Conservation (phyloP, 1,140 invertebrate genomes). For the Brachionus manjavacas region DNA sequence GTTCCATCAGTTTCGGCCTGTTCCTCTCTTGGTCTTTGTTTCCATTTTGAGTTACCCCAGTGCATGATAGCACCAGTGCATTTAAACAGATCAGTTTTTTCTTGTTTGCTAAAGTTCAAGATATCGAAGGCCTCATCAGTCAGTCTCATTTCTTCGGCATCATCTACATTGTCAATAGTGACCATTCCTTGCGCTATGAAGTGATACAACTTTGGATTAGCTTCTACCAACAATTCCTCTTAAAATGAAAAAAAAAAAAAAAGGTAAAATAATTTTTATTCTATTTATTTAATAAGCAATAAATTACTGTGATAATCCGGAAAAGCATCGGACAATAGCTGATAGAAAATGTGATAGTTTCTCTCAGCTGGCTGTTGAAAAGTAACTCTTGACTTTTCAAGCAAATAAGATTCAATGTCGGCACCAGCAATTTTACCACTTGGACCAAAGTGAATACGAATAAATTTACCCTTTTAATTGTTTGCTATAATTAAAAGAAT, state of each 20-base stretch:
- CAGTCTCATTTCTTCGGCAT: conserved; percentile 82
- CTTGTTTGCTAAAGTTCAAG: conserved; percentile 88
- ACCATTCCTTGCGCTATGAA: conserved; percentile 95
- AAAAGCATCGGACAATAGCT: conserved; percentile 86
- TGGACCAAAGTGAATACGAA: conserved; percentile 98
- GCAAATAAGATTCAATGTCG: conserved; percentile 99
- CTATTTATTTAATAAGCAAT: conserved; percentile 64
- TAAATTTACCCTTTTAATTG: conserved; percentile 82
- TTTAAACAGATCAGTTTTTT: conserved; percentile 92
- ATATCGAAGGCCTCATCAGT: conserved; percentile 97
- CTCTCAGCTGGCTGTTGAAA: conserved; percentile 92
- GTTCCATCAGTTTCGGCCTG: conserved; percentile 97
- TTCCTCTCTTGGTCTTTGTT: conserved; percentile 98
- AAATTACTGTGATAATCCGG: conserved; percentile 56
- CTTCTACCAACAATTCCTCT: conserved; percentile 77
- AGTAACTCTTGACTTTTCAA: conserved; percentile 99
- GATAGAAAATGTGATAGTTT: conserved; percentile 99
- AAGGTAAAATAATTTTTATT: background rate
- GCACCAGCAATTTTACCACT: conserved; percentile 98
- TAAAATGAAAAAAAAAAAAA: conserved; percentile 48
- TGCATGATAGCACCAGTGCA: conserved; percentile 95
- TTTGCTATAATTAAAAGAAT: background rate
- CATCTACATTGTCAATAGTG: conserved; percentile 89
- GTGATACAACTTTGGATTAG: conserved; percentile 76
- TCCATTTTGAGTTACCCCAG: conserved; percentile 98